Base-by-base conservation (phyloP, 2,888 invertebrate genomes). In the Tiliacea aurago region DNA sequence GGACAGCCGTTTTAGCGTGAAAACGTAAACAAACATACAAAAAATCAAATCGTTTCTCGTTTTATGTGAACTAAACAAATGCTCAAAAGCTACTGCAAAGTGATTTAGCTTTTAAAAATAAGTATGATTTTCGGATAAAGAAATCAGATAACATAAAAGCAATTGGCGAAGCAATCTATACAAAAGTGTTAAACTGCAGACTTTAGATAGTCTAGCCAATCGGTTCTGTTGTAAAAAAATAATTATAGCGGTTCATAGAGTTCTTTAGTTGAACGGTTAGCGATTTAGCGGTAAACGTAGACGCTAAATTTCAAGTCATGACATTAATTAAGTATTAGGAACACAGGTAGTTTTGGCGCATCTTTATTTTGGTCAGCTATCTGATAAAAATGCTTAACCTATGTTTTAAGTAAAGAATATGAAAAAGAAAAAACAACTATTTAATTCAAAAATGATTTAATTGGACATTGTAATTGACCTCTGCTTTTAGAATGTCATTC, bases 251-350 rank as follows among this genome's bases (percentile, higher is more conserved):
- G 63, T 23, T 58, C 41, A 53, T 11, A 58, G 18, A 55, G 51
- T 56, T 23, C 13, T 66, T 53, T 43, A 65, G 13, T 76, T 61
- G 37, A 72, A 72, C 62, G 6, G 37, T 78, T 71, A 66, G 20
- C 23, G 51, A 63, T 63, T 20, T 6, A 62, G 47, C 41, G 47
- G 77, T 45, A 28, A 37, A 51, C 3, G 10, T 10, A 10, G 33
- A 55, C 55, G 15, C 33, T 55, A 18, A 68, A 28, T 51, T 66
- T n/a, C 10, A 37, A n/a, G 15, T 56, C 1, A 28, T 41, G 41
- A 18, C 18, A 41, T 28, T 23, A 15, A 70, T 68, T 66, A 2
- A 20, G n/a, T n/a, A n/a, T n/a, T 41, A 20, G 64, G 41, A 23
- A n/a, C 4, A 37, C 13, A 2, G 20, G 45, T 55, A 55, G 23